phyloP scores from a whole-genome alignment of 2,113 vertebrate species.

The Pachycephala philippinensis region DNA sequence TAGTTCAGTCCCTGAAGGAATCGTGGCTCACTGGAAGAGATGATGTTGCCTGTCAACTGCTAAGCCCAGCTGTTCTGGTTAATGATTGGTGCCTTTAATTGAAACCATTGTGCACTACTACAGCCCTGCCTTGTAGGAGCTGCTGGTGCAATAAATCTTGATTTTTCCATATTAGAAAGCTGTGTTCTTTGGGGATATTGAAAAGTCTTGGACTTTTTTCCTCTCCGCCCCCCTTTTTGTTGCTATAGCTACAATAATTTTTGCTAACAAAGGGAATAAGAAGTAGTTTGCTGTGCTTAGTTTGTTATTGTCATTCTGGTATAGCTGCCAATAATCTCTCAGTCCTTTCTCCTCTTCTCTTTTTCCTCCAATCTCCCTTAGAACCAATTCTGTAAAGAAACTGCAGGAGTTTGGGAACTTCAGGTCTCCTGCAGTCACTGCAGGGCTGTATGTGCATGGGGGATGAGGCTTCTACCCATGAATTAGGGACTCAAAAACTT shows the following conservation, averaged over 20 bases:
- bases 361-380: no score
- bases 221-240: background rate
- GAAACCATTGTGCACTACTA: background rate
- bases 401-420: background rate
- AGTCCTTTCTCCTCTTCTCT: background rate
- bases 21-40: background rate
- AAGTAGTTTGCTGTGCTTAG: background rate
- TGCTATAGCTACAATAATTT: conserved; percentile 23
- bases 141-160: conserved; percentile 10
- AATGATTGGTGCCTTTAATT: conserved; percentile 31
- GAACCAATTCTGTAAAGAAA: background rate
- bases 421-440: background rate
- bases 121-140: background rate
- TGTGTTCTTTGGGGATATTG: background rate
- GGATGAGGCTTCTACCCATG: background rate
- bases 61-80: background rate
- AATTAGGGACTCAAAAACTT: background rate
- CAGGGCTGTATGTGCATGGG: accelerated
- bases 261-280: background rate
- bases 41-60: background rate
- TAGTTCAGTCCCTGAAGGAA: background rate
- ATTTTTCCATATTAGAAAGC: conserved; percentile 20
- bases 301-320: background rate
- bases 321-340: background rate
- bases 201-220: background rate